Conservation (phyloP, 2,797 vertebrate genomes). For the Anguilla megastoma region DNA sequence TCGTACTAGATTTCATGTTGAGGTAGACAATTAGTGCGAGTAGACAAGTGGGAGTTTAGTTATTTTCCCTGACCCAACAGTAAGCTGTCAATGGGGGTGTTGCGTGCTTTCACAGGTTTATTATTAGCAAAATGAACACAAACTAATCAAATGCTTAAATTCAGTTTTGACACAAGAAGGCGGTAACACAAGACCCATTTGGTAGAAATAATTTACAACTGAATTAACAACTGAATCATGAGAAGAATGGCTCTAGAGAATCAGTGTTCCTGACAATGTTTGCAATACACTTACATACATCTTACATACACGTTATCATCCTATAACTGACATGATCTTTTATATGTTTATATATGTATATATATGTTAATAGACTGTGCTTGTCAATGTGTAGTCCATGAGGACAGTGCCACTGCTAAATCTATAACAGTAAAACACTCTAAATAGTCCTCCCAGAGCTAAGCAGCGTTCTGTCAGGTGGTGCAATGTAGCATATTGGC, state of each 20-base stretch:
- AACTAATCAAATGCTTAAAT: not conserved
- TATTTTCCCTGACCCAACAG: not conserved
- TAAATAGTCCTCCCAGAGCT: not conserved
- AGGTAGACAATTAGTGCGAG: not conserved
- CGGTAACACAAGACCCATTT: not conserved
- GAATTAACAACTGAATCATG: constrained; percentile 9
- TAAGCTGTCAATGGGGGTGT: not conserved
- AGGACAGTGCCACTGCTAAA: not conserved
- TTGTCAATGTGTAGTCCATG: not conserved
- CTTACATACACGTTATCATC: not conserved
- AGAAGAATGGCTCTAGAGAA: not conserved
- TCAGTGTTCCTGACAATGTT: not conserved
- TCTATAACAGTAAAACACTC: not conserved
- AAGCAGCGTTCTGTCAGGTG: constrained; percentile 8
- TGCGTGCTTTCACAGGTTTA: not conserved
- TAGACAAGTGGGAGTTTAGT: not conserved
- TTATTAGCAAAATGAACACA: constrained; percentile 15
- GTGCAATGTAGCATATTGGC: not conserved
- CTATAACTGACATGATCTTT: not conserved
- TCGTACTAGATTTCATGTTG: not conserved
- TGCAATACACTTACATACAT: not conserved
- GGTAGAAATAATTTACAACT: constrained; percentile 2
- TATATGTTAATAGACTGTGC: not conserved
- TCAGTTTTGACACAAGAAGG: not conserved
- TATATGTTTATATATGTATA: not conserved